These are phyloP conservation scores for Phoxinus phoxinus DNA, from an alignment of 2,113 vertebrate genomes.

Conservation along the genomic window DNA sequence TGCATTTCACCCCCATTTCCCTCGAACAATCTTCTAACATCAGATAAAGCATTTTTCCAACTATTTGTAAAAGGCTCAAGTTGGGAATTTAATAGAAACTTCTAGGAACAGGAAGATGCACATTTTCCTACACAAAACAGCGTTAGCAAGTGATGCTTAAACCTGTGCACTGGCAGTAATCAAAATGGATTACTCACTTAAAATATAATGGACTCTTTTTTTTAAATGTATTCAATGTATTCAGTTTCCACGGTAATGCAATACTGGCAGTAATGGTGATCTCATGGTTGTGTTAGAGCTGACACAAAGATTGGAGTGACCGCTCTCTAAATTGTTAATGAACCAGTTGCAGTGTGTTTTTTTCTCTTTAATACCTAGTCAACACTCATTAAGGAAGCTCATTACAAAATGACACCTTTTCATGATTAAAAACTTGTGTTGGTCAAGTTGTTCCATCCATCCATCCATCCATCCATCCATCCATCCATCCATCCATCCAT, in stretches of 20 bases:
- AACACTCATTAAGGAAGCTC: background rate
- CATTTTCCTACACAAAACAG: constrained; percentile 33
- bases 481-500: too few relatives aligned
- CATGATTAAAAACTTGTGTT: background rate
- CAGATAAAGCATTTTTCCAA: constrained; percentile 37
- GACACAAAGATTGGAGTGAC: constrained; percentile 65
- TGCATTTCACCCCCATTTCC: constrained; percentile 29
- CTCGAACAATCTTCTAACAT: constrained; percentile 30
- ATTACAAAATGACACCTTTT: background rate
- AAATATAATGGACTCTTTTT: constrained; percentile 44
- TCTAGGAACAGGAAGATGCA: constrained; percentile 26
- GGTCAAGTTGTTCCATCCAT: too few relatives aligned
- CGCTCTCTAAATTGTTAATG: constrained; percentile 73
- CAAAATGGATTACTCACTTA: constrained; percentile 13
- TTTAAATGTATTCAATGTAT: constrained; percentile 53
- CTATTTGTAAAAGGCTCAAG: constrained; percentile 26
- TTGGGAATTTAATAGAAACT: constrained; percentile 44
- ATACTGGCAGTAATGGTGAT: constrained; percentile 66
- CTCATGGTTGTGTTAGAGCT: constrained; percentile 67
- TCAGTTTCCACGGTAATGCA: constrained; percentile 62
- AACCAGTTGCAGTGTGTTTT: constrained; percentile 60
- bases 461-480: too few relatives aligned
- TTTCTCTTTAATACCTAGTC: constrained; percentile 18
- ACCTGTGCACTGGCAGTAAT: constrained; percentile 33
- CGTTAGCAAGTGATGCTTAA: constrained; percentile 33